Evolutionary conservation across 2,888 invertebrate genomes (phyloP), one percentile per base, ranked within the genome.

Genomic region (Synergus japonicus): DNA sequence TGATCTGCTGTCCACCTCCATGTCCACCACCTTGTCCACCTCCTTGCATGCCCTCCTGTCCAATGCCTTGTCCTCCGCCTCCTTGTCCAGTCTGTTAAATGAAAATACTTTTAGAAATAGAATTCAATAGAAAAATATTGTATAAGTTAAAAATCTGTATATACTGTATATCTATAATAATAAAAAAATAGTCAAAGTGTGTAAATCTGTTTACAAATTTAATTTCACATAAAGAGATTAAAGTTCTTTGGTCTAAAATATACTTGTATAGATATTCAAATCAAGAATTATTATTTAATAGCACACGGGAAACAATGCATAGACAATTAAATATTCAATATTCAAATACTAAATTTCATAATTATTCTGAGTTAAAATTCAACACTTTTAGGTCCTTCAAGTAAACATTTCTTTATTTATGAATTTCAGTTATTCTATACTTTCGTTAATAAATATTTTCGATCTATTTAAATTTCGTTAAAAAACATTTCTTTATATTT

Each of bases 1-100:
- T 37, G 37, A 37, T 63, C 78, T 22, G 80, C 29, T 79, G 80
- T 54, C 78, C 73, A 5, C 80, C 81, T 78, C 76, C 54, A 2
- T 60, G 46, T 60, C 76, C 80, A 10, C 58, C 73, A 18, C 44
- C 65, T n/a, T 13, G 29, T 29, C 29, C 67, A 67, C 12, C n/a
- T 9, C 46, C 49, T 29, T 49, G 69, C 9, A 8, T 29, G 13
- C 22, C 69, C 15, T 60, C 46, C 22, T 60, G 60, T 12, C 10
- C 69, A 69, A 22, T 69, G 7, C 15, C 15, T 5, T 22, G 13
- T 49, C 58, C 60, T 49, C 13, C 29, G 15, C 15, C 49, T 69
- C 69, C 67, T 22, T 67, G 43, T 13, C 43, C 43, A 67, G 44
- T 67, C 22, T 67, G 43, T 18, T 67, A 22, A 46, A 10, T 60